Evolutionary conservation across 2,113 vertebrate genomes (phyloP).

Genomic region (Dascyllus trimaculatus): DNA sequence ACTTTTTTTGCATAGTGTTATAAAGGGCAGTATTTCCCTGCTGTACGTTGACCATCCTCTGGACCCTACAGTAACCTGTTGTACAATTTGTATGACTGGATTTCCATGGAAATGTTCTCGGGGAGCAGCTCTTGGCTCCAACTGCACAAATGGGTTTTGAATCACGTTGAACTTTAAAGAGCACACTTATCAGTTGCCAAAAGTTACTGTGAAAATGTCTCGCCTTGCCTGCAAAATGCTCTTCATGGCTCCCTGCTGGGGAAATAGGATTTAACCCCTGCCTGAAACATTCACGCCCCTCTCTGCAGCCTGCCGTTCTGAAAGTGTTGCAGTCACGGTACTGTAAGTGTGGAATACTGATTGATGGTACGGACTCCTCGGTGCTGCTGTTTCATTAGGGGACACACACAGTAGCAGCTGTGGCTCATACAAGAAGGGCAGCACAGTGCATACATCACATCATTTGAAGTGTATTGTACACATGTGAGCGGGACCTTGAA

Average conservation of each 20-base stretch:
- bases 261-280: constrained; percentile 14
- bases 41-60: neutral
- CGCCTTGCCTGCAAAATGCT: neutral
- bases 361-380: neutral
- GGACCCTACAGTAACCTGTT: constrained; percentile 7
- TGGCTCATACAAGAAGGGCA: too few relatives aligned
- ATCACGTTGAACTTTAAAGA: constrained; percentile 45
- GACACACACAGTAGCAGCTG: neutral
- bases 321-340: neutral
- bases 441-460: too few relatives aligned
- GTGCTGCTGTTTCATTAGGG: neutral
- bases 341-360: constrained; percentile 3
- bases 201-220: constrained; percentile 34
- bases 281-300: neutral
- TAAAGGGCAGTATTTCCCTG: constrained; percentile 3
- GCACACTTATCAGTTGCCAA: constrained; percentile 25
- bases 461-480: too few relatives aligned
- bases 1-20: neutral
- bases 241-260: constrained; percentile 10
- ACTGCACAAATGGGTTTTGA: constrained; percentile 21
- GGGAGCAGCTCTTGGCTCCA: constrained; percentile 9
- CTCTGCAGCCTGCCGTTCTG: neutral
- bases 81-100: constrained; percentile 10
- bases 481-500: too few relatives aligned
- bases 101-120: constrained; percentile 19